These are phyloP conservation scores for Oncorhynchus gorbuscha DNA, from an alignment of 2,113 vertebrate species.

Conservation along the genomic window DNA sequence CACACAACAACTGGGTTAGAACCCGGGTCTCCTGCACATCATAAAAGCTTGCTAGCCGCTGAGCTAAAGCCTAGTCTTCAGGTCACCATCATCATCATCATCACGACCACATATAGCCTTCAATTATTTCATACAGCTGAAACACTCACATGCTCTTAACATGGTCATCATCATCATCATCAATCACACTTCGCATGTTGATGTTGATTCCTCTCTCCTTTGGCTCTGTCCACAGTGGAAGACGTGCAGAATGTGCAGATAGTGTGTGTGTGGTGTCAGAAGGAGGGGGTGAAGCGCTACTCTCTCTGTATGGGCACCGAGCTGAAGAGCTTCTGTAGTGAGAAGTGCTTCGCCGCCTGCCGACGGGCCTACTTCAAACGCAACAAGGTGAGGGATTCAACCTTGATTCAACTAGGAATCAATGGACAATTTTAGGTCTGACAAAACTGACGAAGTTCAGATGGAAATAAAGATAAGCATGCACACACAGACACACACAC, in stretches of 20 bases:
- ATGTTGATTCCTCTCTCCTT: neutral
- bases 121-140: neutral
- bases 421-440: neutral
- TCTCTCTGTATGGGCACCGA: constrained; percentile 98
- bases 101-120: neutral
- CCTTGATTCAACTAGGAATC: neutral
- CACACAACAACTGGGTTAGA: too few relatives aligned
- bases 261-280: constrained; percentile 99
- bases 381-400: constrained; percentile 85
- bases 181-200: neutral
- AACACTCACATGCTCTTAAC: neutral
- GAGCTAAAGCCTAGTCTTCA: too few relatives aligned
- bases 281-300: constrained; percentile 97
- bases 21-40: too few relatives aligned
- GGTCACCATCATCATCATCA: neutral
- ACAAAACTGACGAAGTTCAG: neutral
- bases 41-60: too few relatives aligned
- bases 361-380: constrained; percentile 98
- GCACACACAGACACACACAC: neutral
- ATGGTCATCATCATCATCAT: too few relatives aligned
- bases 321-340: constrained; percentile 99
- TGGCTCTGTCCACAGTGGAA: constrained; percentile 76
- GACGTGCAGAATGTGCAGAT: constrained; percentile 97
- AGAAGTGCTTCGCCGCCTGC: constrained; percentile 98
- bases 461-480: neutral